These are phyloP conservation scores for Archips xylosteana DNA, from an alignment of 2,888 invertebrate genomes.

Conservation along the genomic window DNA sequence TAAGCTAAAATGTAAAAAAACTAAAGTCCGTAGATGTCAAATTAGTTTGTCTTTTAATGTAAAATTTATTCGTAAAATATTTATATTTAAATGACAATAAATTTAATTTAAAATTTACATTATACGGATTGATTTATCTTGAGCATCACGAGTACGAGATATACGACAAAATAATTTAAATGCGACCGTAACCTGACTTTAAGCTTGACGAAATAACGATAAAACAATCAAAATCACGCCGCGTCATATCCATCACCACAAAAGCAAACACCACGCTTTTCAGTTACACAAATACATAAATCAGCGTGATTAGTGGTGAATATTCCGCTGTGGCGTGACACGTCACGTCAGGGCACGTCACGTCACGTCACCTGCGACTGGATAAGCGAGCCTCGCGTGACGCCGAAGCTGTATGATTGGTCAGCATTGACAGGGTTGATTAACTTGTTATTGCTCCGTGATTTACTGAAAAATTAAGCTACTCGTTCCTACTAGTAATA, in stretches of 20 bases:
- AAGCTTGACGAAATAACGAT: slow-evolving; percentile 18
- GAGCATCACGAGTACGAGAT: neutral
- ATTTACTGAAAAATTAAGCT: neutral
- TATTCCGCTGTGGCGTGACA: slow-evolving; percentile 28
- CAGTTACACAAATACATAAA: slow-evolving; percentile 32
- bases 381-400: slow-evolving; percentile 33
- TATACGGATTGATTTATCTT: neutral
- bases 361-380: slow-evolving; percentile 25
- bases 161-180: neutral
- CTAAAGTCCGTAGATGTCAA: no score
- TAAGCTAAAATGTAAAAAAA: no score
- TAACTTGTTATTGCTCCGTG: neutral
- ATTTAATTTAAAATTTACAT: no score
- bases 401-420: slow-evolving; percentile 23
- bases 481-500: no score
- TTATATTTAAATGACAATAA: no score
- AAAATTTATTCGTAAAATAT: no score
- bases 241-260: slow-evolving; percentile 13
- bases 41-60: no score
- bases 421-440: slow-evolving; percentile 1
- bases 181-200: neutral
- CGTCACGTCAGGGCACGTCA: slow-evolving; percentile 17
- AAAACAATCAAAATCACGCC: slow-evolving; percentile 8
- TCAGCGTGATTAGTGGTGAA: slow-evolving; percentile 33
- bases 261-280: slow-evolving; percentile 24